phyloP scores from a whole-genome alignment of 2,888 invertebrate genomes.

The Trichogramma dendrolimi region DNA sequence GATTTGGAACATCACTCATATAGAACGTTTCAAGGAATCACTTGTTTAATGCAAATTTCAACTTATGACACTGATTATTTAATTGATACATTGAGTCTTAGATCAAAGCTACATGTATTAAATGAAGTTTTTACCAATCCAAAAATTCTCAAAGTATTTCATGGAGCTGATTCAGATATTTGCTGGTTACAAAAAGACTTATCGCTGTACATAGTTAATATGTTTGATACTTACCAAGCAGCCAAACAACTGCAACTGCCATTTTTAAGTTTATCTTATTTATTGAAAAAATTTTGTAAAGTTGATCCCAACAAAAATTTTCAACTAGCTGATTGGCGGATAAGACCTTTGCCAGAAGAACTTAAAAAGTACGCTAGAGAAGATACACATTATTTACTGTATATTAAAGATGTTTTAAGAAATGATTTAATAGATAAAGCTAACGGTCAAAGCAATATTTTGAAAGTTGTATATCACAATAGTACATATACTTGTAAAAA shows the following conservation, averaged over 20 bases:
- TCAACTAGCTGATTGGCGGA: constrained; percentile 68
- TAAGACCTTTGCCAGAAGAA: constrained; percentile 76
- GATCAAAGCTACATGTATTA: constrained; percentile 74
- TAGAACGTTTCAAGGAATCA: constrained; percentile 87
- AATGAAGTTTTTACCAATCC: constrained; percentile 90
- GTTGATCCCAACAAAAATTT: constrained; percentile 82
- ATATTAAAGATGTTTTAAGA: constrained; percentile 77
- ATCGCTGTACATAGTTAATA: constrained; percentile 88
- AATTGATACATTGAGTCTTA: constrained; percentile 79
- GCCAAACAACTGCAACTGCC: constrained; percentile 69
- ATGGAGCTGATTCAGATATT: constrained; percentile 85
- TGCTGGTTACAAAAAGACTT: constrained; percentile 94
- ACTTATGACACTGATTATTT: constrained; percentile 78
- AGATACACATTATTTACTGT: constrained; percentile 92
- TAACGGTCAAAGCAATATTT: constrained; percentile 62
- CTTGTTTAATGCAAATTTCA: constrained; percentile 93
- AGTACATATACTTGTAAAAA: constrained; percentile 73
- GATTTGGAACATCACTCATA: constrained; percentile 94
- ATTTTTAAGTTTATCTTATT: constrained; percentile 70
- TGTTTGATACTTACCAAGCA: constrained; percentile 95
- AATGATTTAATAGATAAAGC: constrained; percentile 68
- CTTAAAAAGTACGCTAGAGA: constrained; percentile 81
- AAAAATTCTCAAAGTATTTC: constrained; percentile 87
- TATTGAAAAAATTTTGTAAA: constrained; percentile 75
- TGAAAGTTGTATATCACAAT: constrained; percentile 68